Base-by-base conservation (phyloP, 2,797 vertebrate genomes). In the Clarias platycephalus region DNA sequence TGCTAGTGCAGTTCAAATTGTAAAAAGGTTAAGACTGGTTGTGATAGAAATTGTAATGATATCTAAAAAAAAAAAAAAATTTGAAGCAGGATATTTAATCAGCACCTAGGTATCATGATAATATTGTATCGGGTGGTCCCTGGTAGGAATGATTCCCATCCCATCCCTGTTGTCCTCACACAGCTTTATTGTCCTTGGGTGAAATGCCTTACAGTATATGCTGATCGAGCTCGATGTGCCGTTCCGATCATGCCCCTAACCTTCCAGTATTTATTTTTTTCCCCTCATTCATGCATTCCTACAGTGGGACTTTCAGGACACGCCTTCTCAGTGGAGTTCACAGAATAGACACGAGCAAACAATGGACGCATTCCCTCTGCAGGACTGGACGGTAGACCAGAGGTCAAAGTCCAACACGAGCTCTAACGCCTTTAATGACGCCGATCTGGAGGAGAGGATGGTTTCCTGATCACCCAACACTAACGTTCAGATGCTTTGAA, bases 301-400 rank as follows among this genome's bases (percentile, higher is more conserved):
- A 15, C 91, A 95, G 95, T 95, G 95, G 93, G 94, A 95, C 87
- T 95, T 95, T 55, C 93, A 94, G 91, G 94, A 93, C 5, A 44
- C 93, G 70, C 91, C 60, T 22, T 20, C 92, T 53, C 90, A 90
- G 13, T 94, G 94, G 94, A 92, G 84, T 31, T 81, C 64, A 13
- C 77, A 58, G 72, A 85, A 83, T 83, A 79, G 75, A 64, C 86
- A 93, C 86, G 87, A 80, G 66, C 86, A 87, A 16, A 70, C 84
- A 20, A 44, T 62, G 1, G 85, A 90, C 8, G 70, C 78, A n/a
- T 92, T 93, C 71, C 89, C 86, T 5, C 81, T 91, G 26, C 90
- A 90, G 78, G 88, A 90, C 16, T 92, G 92, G 91, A 89, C 82
- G 7, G 86, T 70, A 62, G 88, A 85, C 83, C 66, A 83, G 12